phyloP scores from a whole-genome alignment of 2,888 invertebrate genomes.

The Ectropis crepuscularia region DNA sequence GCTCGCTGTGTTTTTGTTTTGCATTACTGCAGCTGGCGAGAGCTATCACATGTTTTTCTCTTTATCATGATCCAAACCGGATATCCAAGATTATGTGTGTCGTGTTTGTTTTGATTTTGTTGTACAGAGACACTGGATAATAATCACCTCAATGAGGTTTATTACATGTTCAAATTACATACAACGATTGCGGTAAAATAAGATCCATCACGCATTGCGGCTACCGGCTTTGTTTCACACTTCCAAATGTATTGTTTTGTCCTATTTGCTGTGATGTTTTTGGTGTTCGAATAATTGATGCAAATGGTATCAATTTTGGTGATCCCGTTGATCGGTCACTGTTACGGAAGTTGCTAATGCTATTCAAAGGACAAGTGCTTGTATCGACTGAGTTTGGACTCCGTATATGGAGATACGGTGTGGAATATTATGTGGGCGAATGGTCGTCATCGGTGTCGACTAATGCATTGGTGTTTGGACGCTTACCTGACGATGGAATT shows the following conservation, averaged over 20 bases:
- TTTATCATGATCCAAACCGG: conserved; percentile 27
- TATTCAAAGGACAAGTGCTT: conserved; percentile 63
- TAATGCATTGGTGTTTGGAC: conserved; percentile 53
- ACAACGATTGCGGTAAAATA: conserved; percentile 33
- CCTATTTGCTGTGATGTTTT: conserved; percentile 19
- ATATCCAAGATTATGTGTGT: conserved; percentile 27
- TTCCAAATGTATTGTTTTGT: conserved; percentile 12
- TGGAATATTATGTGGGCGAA: conserved; percentile 64
- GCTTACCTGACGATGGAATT: conserved; percentile 41
- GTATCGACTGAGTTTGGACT: conserved; percentile 49
- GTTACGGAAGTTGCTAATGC: conserved; percentile 66
- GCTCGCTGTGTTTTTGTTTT: conserved; percentile 39
- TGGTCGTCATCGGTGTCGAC: conserved; percentile 61
- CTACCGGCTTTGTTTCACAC: conserved; percentile 25
- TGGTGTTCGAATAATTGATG: conserved; percentile 41
- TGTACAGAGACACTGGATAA: conserved; percentile 20
- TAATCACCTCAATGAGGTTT: conserved; percentile 34
- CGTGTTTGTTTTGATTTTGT: conserved; percentile 30
- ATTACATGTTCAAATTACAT: conserved; percentile 36
- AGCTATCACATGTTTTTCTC: conserved; percentile 25
- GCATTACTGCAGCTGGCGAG: conserved; percentile 27
- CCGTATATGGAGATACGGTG: conserved; percentile 61
- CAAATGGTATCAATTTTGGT: conserved; percentile 51
- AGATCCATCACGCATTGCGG: conserved; percentile 18
- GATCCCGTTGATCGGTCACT: conserved; percentile 63